Percentiles rank a stretch among this genome's conserved stretches.
These are phyloP conservation scores for Bombylius major DNA, from an alignment of 2,888 invertebrate species.

Conservation along the genomic window DNA sequence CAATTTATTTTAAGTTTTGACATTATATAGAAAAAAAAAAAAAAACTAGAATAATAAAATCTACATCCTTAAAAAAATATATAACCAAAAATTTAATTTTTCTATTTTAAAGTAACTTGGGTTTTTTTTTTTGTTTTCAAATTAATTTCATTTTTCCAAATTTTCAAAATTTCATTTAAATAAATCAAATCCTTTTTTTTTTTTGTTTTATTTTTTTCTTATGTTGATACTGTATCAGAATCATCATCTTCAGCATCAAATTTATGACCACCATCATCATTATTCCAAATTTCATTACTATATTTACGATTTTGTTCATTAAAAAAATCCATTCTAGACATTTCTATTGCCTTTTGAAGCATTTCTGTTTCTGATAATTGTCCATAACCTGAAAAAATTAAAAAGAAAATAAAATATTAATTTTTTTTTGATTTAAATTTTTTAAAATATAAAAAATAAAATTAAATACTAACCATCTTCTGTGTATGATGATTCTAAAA, in stretches of 20 bases:
- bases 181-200: too few species aligned
- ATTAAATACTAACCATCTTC: slow-evolving; percentile 24
- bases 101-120: too few species aligned
- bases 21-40: too few species aligned
- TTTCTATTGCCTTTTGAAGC: slow-evolving; percentile 34
- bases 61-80: too few species aligned
- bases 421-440: neutral
- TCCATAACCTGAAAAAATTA: slow-evolving; percentile 17
- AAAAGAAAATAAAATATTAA: neutral
- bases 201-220: too few species aligned
- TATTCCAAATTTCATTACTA: neutral
- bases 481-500: slow-evolving; percentile 35
- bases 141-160: too few species aligned
- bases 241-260: neutral
- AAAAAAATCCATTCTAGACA: slow-evolving; percentile 36
- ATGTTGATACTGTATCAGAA: neutral
- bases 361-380: slow-evolving; percentile 33
- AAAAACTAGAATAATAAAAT: too few species aligned
- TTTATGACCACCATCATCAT: neutral
- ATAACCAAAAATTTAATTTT: too few species aligned
- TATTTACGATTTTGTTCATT: slow-evolving; percentile 33
- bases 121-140: too few species aligned
- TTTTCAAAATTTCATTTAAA: too few species aligned
- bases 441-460: neutral
- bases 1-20: too few species aligned